Evolutionary conservation across 2,888 invertebrate genomes (phyloP).

Genomic region (Xestoiulus laeticollis): DNA sequence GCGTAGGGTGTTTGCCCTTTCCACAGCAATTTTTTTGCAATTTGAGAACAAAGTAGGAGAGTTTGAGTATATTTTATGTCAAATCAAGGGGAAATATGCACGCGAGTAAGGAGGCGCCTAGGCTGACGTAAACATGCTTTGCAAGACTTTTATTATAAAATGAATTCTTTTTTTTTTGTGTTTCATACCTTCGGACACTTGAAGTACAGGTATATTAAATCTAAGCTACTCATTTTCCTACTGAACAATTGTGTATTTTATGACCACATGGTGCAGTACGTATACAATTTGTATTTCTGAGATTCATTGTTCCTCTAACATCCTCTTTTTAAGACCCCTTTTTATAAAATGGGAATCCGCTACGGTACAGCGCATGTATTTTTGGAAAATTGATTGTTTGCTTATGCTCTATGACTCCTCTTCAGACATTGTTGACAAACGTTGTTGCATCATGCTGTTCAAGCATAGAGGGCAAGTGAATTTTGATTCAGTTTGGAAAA

Average conservation of each 20-base stretch:
- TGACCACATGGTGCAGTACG: background rate
- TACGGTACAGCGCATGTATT: background rate
- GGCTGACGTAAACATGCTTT: background rate
- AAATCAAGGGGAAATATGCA: slow-evolving; percentile 26
- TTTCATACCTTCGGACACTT: background rate
- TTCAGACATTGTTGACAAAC: background rate
- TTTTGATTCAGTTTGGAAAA: too few relatives aligned
- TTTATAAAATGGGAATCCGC: background rate
- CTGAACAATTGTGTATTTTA: background rate
- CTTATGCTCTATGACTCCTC: background rate
- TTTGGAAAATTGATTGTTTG: background rate
- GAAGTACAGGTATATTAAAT: background rate
- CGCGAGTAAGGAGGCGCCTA: background rate
- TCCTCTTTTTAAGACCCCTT: background rate
- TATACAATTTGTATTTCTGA: background rate
- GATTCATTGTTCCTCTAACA: slow-evolving; percentile 12
- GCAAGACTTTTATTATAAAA: background rate
- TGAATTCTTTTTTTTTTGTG: background rate
- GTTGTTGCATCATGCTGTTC: too few relatives aligned
- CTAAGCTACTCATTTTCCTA: background rate
- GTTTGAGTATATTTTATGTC: slow-evolving; percentile 6
- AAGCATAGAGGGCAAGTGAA: too few relatives aligned
- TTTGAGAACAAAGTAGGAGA: slow-evolving; percentile 6
- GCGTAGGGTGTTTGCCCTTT: slow-evolving; percentile 17
- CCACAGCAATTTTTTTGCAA: background rate